Evolutionary conservation across 2,113 vertebrate genomes (phyloP), one percentile per base, ranked within the genome.

Genomic region (Ptilorrhoa leucosticta): DNA sequence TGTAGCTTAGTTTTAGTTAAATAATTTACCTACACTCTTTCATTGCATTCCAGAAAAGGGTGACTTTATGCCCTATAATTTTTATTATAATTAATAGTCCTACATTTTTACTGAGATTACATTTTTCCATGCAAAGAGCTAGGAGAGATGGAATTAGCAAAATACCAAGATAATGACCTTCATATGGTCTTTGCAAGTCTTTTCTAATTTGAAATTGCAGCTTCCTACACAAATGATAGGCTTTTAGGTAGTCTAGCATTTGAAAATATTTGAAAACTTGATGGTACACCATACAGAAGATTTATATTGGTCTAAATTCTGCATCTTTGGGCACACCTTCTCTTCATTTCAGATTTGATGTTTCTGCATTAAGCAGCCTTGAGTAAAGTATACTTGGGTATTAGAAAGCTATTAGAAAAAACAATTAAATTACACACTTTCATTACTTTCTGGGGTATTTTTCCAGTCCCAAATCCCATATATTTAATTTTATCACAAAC

Each of bases 381-480:
- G 35, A 69, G 28, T 35, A 53, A 31, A 56, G 18, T 28, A 31
- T 35, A 45, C 30, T 47, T 33, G 23, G 14, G 39, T 50, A 68
- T 31, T 44, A 57, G 28, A 83, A 87, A 63, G 84, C 69, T 75
- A 6, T 17, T 93, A 30, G 28, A 78, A 76, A 70, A 47, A 48
- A 42, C 6, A 76, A 66, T 88, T 72, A 64, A 91, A 60, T 30
- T 3, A 27, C 83, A 31, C 27, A 31, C 10, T 93, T 93, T 30
- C 16, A 9, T 96, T 95, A 86, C 95, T 98, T 97, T 97, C 90
- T 91, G 93, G 70, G 94, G 95, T 97, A 64, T 83, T 97, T 97
- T 98, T 98, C 97, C 98, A 98, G 97, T 98, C 95, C 80, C 80
- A 9, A 75, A 91, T 96, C 88, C 95, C 96, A 78, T 95, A 45